phyloP scores from a whole-genome alignment of 2,113 vertebrate species.

The Podarcis cretensis region DNA sequence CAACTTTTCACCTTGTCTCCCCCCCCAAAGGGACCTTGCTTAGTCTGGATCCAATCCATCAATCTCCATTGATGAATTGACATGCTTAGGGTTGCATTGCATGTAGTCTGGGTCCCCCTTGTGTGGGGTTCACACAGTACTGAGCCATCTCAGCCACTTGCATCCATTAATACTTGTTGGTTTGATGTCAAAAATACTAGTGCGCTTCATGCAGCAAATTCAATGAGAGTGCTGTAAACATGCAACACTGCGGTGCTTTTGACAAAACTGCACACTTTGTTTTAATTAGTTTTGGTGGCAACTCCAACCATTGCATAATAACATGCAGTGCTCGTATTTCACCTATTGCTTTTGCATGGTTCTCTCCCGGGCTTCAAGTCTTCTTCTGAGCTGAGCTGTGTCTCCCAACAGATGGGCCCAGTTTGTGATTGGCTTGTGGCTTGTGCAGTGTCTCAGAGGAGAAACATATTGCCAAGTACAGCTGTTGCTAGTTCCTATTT shows the following conservation, averaged over 20 bases:
- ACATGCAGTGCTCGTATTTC: not conserved
- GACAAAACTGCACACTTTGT: not conserved
- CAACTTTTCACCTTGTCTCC: too few species aligned
- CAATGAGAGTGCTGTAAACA: not conserved
- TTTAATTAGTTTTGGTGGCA: not conserved
- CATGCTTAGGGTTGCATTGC: not conserved
- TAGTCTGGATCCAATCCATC: not conserved
- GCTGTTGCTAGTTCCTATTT: not conserved
- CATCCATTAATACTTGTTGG: not conserved
- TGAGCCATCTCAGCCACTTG: not conserved
- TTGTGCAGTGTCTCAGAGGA: not conserved
- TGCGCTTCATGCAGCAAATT: not conserved
- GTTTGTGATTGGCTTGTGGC: not conserved
- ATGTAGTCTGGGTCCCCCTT: not conserved
- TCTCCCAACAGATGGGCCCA: not conserved
- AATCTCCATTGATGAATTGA: not conserved
- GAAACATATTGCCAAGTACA: not conserved
- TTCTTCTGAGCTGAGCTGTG: not conserved
- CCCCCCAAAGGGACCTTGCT: too few species aligned
- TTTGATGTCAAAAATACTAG: not conserved
- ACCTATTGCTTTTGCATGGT: not conserved
- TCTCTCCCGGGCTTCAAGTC: not conserved
- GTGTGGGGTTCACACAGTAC: not conserved
- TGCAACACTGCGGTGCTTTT: not conserved
- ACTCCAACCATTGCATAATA: not conserved